Evolutionary conservation across 2,888 invertebrate genomes (phyloP), one percentile per base, ranked within the genome.

Genomic region (Xestia sexstrigata): DNA sequence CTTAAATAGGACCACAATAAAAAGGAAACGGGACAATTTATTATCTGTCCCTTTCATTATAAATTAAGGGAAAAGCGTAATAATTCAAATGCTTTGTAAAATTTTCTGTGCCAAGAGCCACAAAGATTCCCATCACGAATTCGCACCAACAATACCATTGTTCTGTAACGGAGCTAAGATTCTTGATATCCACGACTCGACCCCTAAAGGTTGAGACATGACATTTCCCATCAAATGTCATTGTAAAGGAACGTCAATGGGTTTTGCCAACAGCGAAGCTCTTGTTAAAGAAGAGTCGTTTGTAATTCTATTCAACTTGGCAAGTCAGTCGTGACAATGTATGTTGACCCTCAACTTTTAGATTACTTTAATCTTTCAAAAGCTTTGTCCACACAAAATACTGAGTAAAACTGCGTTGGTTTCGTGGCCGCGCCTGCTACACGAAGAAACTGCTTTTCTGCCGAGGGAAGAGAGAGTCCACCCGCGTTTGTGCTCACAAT

Each of bases 191-290:
- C 85, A 79, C 86, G 81, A 84, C 74, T 76, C 78, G 84, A 83
- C 75, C 75, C 70, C 71, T 68, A 91, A 92, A 92, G 90, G 92
- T 89, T 88, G 84, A 76, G 70, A 82, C 78, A 87, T 87, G 90
- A 83, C 88, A 90, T 92, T 91, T 89, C 71, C 76, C 78, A 71
- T 83, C 78, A 89, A 91, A 90, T 90, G 89, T 80, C 90, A 88
- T 79, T 87, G 80, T 62, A 65, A 75, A 70, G 47, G 76, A 84
- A 82, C 76, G 70, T 82, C 86, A 87, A 81, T 84, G 70, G 77
- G 60, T 73, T 84, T 68, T 81, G 76, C 63, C 42, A 65, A 74
- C 17, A 26, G 30, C n/a, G 30, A 60, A 67, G 47, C 63, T 23
- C 42, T 63, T 78, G 49, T 78, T 62, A 52, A 45, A 39, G 70